Evolutionary conservation across 64 coral and sea anemone genomes (phyloP).

Genomic region (Dendronephthya gigantea): DNA sequence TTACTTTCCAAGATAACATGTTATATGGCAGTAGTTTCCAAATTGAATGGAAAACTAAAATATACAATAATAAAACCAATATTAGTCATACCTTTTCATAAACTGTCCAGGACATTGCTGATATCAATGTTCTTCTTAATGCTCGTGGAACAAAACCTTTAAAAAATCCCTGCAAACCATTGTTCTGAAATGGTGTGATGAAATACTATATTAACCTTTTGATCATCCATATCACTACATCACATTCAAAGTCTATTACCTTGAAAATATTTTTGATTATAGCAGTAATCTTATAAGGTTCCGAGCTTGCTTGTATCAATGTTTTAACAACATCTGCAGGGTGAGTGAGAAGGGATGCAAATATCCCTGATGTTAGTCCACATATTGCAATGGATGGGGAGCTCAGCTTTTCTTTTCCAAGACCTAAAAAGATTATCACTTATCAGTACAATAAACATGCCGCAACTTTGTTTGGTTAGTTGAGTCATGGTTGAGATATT

Average conservation of each 20-base stretch:
- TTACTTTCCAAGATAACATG: no score
- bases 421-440: no score
- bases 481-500: no score
- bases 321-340: conserved; percentile 1
- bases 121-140: conserved; percentile 10
- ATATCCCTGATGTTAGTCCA: neutral
- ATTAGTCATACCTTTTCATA: neutral
- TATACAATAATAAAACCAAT: no score
- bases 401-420: neutral
- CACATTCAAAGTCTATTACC: no score
- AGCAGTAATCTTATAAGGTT: neutral
- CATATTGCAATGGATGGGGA: neutral
- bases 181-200: no score
- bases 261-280: conserved; percentile 3
- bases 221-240: no score
- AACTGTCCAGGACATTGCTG: conserved; percentile 5
- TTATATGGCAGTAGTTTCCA: no score
- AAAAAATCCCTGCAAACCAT: neutral
- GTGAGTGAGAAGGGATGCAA: neutral
- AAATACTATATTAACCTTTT: no score
- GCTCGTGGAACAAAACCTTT: neutral
- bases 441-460: no score
- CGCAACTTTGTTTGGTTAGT: no score
- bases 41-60: no score
- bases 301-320: neutral